Evolutionary conservation across 2,797 vertebrate species (phyloP), one percentile per base, ranked within the genome.

Genomic region (Gobionotothen gibberifrons): DNA sequence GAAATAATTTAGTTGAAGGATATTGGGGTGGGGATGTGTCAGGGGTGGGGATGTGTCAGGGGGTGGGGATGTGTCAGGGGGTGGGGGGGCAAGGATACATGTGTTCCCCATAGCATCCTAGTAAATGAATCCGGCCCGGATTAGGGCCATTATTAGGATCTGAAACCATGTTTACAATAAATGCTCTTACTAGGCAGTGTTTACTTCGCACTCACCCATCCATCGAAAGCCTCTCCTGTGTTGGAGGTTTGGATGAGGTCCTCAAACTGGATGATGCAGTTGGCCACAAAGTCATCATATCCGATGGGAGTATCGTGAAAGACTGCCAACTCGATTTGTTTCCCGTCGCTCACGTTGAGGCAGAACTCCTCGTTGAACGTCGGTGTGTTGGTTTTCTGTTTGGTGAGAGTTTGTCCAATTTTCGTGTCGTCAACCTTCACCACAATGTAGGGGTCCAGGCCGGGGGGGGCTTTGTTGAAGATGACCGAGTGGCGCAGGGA

Each of bases 221-320:
- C 96, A 69, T 99, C 97, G 55, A 97, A 98, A 13, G 89, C 94
- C 79, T 97, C 95, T 2, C 93, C 94, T 4, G 93, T 76, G 82
- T 96, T 96, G 3, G 94, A 81, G 9, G 89, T 95, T 57, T 96
- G 94, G 65, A 97, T 89, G 51, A 98, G 91, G 63, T 98, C 97
- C 22, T 96, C 96, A 81, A 99, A 97, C 69, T 92, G 94, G 72
- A 99, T 89, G 47, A 90, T 96, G 89, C 97, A 99, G 92, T 98
- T 98, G 78, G 98, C 98, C 87, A 99, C 97, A 11, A 99, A 99
- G 94, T 99, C 97, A 60, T 99, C 98, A 51, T 99, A 99, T 17
- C 98, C 98, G 52, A 99, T 96, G 1, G 97, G 96, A 10, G 97
- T 97, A 80, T 97, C 97, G 57, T 99, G 96, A 87, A 99, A 99